Evolutionary conservation across 30 jellyfish, hydroid and myxozoan genomes (phyloP).

Genomic region (Pelagia noctiluca): DNA sequence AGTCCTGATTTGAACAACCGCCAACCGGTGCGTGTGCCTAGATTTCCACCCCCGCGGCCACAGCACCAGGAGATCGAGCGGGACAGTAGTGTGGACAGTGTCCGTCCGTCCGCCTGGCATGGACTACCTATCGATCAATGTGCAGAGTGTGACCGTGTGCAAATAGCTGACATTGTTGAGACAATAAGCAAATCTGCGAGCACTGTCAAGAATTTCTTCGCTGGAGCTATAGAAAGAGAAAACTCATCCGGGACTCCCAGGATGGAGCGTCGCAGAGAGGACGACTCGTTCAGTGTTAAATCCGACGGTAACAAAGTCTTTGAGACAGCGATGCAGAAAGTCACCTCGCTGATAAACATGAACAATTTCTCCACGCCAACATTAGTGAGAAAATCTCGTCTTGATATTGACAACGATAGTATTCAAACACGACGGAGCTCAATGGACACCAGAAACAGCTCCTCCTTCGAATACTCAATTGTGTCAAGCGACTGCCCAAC

Average conservation of each 20-base stretch:
- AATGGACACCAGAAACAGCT: slow-evolving; percentile 64
- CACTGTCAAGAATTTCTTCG: slow-evolving; percentile 31
- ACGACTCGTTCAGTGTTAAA: slow-evolving; percentile 57
- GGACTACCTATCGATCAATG: slow-evolving; percentile 75
- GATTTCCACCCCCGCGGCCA: slow-evolving; percentile 66
- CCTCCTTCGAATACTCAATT: slow-evolving; percentile 57
- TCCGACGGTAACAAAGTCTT: slow-evolving; percentile 56
- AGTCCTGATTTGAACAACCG: slow-evolving; percentile 66
- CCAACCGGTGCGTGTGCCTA: slow-evolving; percentile 51
- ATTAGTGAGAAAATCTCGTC: slow-evolving; percentile 34
- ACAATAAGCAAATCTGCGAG: slow-evolving; percentile 60
- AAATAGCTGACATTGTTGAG: slow-evolving; percentile 39
- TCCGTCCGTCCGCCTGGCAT: slow-evolving; percentile 55
- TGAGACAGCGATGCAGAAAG: slow-evolving; percentile 59
- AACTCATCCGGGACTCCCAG: slow-evolving; percentile 9
- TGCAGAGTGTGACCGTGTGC: slow-evolving; percentile 48
- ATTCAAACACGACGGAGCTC: slow-evolving; percentile 49
- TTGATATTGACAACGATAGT: slow-evolving; percentile 46
- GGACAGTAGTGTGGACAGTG: slow-evolving; percentile 41
- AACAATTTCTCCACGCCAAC: slow-evolving; percentile 59
- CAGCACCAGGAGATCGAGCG: not conserved
- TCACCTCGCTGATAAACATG: slow-evolving; percentile 32
- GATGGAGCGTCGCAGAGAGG: slow-evolving; percentile 17
- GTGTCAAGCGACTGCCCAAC: slow-evolving; percentile 60
- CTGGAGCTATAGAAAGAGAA: slow-evolving; percentile 20